phyloP scores from a whole-genome alignment of 2,113 vertebrate genomes.

The Zosterops japonicus region DNA sequence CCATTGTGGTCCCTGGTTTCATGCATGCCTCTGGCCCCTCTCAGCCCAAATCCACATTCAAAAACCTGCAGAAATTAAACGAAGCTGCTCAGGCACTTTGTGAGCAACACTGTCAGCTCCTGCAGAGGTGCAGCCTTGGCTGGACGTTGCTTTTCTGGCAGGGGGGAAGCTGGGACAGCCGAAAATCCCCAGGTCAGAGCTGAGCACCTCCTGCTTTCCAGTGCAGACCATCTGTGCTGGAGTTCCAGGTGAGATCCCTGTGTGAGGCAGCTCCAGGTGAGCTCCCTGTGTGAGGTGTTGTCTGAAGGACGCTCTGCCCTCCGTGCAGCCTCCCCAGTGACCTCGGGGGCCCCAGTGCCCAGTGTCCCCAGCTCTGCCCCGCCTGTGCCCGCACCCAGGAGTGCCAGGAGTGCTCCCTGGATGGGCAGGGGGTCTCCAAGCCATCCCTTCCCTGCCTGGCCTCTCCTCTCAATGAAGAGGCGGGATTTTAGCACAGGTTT shows the following conservation, averaged over 20 bases:
- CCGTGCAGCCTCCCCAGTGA: not conserved
- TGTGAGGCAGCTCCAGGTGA: not conserved
- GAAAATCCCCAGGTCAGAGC: not conserved
- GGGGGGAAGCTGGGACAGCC: not conserved
- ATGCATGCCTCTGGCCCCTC: not conserved
- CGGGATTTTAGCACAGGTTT: not conserved
- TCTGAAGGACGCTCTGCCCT: not conserved
- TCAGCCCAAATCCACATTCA: not conserved
- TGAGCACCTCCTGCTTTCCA: not conserved
- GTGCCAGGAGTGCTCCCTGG: not conserved
- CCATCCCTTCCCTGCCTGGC: not conserved
- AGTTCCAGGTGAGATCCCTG: not conserved
- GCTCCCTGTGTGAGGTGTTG: too few relatives aligned
- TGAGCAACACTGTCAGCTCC: accelerated
- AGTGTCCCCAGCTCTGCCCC: too few relatives aligned
- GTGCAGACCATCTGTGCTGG: not conserved
- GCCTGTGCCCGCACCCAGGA: not conserved
- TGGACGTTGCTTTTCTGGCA: not conserved
- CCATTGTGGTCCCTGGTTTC: not conserved
- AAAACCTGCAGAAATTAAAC: not conserved
- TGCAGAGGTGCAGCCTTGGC: not conserved
- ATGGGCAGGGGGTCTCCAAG: not conserved
- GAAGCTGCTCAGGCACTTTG: not conserved
- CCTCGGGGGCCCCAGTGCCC: not conserved
- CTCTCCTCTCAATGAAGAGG: not conserved